A percentile compares a stretch with the other conserved stretches of the same genome.
These are phyloP conservation scores for Melanchra persicariae DNA, from an alignment of 2,888 invertebrate species.

Conservation along the genomic window DNA sequence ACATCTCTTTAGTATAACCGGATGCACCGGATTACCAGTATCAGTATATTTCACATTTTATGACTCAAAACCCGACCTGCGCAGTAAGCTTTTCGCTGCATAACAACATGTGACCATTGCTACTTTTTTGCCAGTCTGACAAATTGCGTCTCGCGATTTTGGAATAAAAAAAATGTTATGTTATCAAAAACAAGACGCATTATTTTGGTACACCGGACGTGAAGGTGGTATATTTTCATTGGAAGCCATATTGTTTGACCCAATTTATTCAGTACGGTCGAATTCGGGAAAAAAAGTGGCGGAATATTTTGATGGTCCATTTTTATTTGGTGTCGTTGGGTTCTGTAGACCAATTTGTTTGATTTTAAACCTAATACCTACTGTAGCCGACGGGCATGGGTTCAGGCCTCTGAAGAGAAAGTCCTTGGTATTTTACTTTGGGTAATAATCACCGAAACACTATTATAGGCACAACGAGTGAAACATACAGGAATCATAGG, in stretches of 20 bases:
- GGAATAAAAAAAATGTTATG: slow-evolving; percentile 17
- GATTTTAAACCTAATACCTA: too few species aligned
- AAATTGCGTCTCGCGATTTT: slow-evolving; percentile 9
- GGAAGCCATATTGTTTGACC: slow-evolving; percentile 25
- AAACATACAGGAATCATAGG: too few species aligned
- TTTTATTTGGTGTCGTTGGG: slow-evolving; percentile 10
- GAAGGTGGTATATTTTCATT: slow-evolving; percentile 15
- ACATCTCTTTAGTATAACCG: too few species aligned
- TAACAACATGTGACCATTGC: not conserved
- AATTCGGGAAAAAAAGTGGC: slow-evolving; percentile 20
- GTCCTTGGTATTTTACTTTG: too few species aligned
- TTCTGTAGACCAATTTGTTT: slow-evolving; percentile 13
- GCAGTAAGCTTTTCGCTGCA: not conserved
- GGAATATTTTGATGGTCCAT: slow-evolving; percentile 5
- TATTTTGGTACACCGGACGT: slow-evolving; percentile 23
- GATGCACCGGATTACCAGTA: too few species aligned
- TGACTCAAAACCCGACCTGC: not conserved
- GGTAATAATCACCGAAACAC: too few species aligned
- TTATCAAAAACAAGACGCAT: slow-evolving; percentile 21
- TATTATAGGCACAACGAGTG: too few species aligned
- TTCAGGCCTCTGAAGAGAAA: too few species aligned
- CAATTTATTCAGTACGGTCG: slow-evolving; percentile 41
- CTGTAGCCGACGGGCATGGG: too few species aligned
- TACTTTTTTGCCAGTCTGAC: not conserved
- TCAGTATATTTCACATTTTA: too few species aligned